Base-by-base conservation (phyloP, 2,888 invertebrate species). In the Aethes cnicana region DNA sequence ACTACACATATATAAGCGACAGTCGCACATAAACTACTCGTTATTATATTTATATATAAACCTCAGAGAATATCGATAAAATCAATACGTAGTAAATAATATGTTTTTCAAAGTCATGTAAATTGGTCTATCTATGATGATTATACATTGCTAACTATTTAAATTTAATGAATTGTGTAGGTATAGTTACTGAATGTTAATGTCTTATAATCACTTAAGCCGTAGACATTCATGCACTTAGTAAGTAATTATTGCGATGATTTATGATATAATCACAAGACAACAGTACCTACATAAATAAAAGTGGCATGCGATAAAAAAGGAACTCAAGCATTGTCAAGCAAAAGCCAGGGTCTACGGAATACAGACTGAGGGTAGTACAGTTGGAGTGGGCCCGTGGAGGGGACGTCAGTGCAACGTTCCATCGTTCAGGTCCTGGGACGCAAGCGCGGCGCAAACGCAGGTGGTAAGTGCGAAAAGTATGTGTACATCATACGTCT, bases 381-480 rank as follows among this genome's bases (percentile, higher is more conserved):
- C 59, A 46, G 63, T 61, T 59, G 58, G 49, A 58, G 58, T 54
- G 50, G 64, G 68, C 66, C 61, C 56, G 66, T 69, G 69, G 65
- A 62, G 68, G 63, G 64, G 64, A 18, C 17, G 56, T 88, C 80
- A 88, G 82, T 84, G 88, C 76, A 87, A 81, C 67, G 87, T 73
- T 76, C 88, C 88, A 68, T 89, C 86, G 81, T 88, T 89, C 77
- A 88, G 80, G 79, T 88, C 88, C 88, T 88, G 86, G 67, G 75
- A 85, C 86, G 87, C 88, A 84, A 74, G 76, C 59, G 56, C 83
- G 85, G 25, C 39, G 73, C 77, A 77, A 79, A 84, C 68, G 70
- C 62, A 66, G 63, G 55, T 69, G 64, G 73, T 87, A 59, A 75
- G 80, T 78, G 81, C 82, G 68, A 68, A n/a, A n/a, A 62, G 63